Base-by-base conservation (phyloP, 2,113 vertebrate species). In the Bos indicus region DNA sequence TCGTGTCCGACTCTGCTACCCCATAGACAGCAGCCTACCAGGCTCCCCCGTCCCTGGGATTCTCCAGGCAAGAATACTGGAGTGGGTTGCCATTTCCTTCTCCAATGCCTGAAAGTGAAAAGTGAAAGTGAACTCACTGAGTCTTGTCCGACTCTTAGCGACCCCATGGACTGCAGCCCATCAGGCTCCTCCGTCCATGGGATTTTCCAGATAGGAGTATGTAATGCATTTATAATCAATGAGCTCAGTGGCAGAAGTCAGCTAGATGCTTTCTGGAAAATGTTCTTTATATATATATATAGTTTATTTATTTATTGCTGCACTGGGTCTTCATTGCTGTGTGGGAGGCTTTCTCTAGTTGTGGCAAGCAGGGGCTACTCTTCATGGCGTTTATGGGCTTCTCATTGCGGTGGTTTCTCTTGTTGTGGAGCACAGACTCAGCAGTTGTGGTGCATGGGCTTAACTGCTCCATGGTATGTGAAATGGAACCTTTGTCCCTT, bases 1-100 rank as follows among this genome's bases (percentile, higher is more conserved):
- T 62, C 0, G 0, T 62, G 13, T 62, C 59, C 0, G 1, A 62
- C 59, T 30, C 59, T 62, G 28, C 0, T 2, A 30, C 28, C 28
- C 13, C 59, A 30, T 30, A 14, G 59, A 62, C 59, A 15, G 59
- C 59, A 60, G 59, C 28, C 59, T 5, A 60, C 59, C 59, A 60
- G 48, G 48, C 12, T 14, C 11, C 48, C 48, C 48, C 1, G 48
- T 51, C 48, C 48, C 12, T 51, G 48, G 48, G 48, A 51, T 51
- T 51, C 12, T 51, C 26, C 26, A 28, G 26, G 12, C 59, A 60
- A 60, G 26, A 60, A 60, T 26, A 28, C 59, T 60, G 26, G 26
- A 28, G 6, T 60, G 59, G 26, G 26, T 60, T 60, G 5, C 26
- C 26, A 30, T 60, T 60, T 60, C 12, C 59, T 30, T 60, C 12